These are phyloP conservation scores for Chelon auratus DNA, from an alignment of 2,797 vertebrate genomes.

Conservation along the genomic window DNA sequence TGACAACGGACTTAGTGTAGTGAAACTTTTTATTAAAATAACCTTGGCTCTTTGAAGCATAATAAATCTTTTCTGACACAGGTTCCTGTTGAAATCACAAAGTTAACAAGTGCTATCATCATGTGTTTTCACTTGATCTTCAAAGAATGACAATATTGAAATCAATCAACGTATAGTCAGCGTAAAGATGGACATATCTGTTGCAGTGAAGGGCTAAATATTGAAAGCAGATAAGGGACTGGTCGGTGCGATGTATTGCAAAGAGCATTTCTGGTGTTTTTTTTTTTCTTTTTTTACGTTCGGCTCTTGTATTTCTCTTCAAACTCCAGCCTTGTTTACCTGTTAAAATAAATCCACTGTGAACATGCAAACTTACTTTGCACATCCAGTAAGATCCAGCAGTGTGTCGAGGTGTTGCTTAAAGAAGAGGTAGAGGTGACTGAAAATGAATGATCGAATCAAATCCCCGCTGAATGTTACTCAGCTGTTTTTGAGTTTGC, in stretches of 20 bases:
- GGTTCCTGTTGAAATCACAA: conserved; percentile 7
- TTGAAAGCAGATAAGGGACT: conserved; percentile 38
- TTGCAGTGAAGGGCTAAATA: conserved; percentile 38
- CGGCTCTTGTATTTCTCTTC: conserved; percentile 21
- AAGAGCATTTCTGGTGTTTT: conserved; percentile 8
- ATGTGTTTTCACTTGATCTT: conserved; percentile 17
- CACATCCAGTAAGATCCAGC: conserved; percentile 27
- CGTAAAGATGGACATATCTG: conserved; percentile 10
- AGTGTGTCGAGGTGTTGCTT: conserved; percentile 41
- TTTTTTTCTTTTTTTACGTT: conserved; percentile 19
- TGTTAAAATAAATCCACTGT: conserved; percentile 55
- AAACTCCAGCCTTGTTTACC: conserved; percentile 26
- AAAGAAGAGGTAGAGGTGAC: conserved; percentile 22
- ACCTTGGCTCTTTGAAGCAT: background rate
- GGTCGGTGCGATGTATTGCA: conserved; percentile 17
- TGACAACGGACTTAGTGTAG: conserved; percentile 23
- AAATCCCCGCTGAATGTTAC: conserved; percentile 56
- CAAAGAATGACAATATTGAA: conserved; percentile 9
- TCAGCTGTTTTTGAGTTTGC: conserved; percentile 38
- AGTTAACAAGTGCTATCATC: conserved; percentile 12
- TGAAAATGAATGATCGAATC: conserved; percentile 23
- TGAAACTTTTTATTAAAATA: conserved; percentile 16
- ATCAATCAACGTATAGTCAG: conserved; percentile 9
- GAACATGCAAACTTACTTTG: conserved; percentile 37
- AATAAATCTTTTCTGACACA: conserved; percentile 6